phyloP scores from a whole-genome alignment of 2,888 invertebrate genomes.

The Hermaeophaga mercurialis region DNA sequence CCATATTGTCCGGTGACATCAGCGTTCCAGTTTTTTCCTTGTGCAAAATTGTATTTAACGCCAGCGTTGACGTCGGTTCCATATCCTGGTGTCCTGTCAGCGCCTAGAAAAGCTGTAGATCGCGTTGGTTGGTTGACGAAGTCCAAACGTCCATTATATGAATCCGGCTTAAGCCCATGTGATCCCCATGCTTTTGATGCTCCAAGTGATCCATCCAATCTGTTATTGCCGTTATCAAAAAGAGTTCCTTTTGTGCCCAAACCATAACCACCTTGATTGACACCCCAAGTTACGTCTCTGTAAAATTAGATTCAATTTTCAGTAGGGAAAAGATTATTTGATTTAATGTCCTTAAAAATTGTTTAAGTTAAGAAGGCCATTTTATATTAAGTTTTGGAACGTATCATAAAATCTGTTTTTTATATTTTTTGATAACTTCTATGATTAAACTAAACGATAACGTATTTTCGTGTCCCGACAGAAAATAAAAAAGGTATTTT shows the following conservation, averaged over 20 bases:
- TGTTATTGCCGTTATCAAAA: conserved; percentile 35
- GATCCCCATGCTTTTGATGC: conserved; percentile 40
- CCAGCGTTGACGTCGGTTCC: conserved; percentile 44
- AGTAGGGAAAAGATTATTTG: too few relatives aligned
- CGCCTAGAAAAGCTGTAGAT: conserved; percentile 39
- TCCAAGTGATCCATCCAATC: conserved; percentile 41
- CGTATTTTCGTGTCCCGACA: too few relatives aligned
- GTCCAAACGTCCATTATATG: conserved; percentile 41
- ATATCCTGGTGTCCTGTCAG: conserved; percentile 36
- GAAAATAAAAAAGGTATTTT: too few relatives aligned
- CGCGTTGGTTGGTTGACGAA: conserved; percentile 44
- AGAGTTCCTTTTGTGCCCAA: conserved; percentile 8
- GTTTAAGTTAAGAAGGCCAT: too few relatives aligned
- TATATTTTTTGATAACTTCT: too few relatives aligned
- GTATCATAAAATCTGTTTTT: too few relatives aligned
- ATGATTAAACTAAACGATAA: too few relatives aligned
- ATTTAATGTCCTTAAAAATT: too few relatives aligned
- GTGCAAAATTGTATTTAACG: conserved; percentile 38
- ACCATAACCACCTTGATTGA: conserved; percentile 13
- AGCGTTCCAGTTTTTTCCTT: conserved; percentile 39
- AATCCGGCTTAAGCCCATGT: conserved; percentile 39
- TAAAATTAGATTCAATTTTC: background rate
- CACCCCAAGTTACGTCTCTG: conserved; percentile 13
- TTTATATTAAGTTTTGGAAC: too few relatives aligned
- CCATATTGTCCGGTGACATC: conserved; percentile 42